Evolutionary conservation across 2,113 vertebrate genomes (phyloP).

Genomic region (Dolichallabes microphthalmus): DNA sequence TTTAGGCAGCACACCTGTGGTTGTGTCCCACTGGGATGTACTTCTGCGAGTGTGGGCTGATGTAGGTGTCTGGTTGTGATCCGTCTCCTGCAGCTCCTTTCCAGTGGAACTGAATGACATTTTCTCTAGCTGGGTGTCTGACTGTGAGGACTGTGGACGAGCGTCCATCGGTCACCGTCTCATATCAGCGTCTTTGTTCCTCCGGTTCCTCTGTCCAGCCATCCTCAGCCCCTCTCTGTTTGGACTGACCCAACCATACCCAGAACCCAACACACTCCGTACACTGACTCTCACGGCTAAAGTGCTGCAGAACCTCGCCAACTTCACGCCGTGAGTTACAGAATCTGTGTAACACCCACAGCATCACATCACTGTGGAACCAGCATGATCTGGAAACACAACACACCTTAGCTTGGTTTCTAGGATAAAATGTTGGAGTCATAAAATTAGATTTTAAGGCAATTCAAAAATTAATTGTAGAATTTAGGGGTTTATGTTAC

Average conservation of each 20-base stretch:
- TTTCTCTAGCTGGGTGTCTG: conserved; percentile 84
- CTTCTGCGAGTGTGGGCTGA: background rate
- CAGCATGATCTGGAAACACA: background rate
- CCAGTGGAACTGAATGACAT: conserved; percentile 84
- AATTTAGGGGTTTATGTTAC: background rate
- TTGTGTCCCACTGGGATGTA: background rate
- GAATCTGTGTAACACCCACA: background rate
- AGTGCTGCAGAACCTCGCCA: conserved; percentile 94
- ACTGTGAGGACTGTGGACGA: conserved; percentile 73
- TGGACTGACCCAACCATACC: conserved; percentile 83
- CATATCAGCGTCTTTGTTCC: conserved; percentile 89
- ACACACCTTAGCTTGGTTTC: background rate
- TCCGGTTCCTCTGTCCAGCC: conserved; percentile 91
- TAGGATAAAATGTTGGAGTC: background rate
- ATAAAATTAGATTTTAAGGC: background rate
- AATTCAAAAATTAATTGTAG: background rate
- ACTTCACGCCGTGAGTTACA: conserved; percentile 83
- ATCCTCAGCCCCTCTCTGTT: conserved; percentile 93
- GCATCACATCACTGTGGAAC: background rate
- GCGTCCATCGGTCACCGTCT: conserved; percentile 80
- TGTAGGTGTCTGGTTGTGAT: background rate
- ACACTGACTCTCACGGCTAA: conserved; percentile 91
- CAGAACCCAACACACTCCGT: conserved; percentile 78
- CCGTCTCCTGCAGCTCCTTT: conserved; percentile 72
- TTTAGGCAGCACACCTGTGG: background rate